A percentile compares a stretch with the other conserved stretches of the same genome.
Evolutionary conservation across 1,140 invertebrate genomes (phyloP).

Genomic region (Heliconius himera): DNA sequence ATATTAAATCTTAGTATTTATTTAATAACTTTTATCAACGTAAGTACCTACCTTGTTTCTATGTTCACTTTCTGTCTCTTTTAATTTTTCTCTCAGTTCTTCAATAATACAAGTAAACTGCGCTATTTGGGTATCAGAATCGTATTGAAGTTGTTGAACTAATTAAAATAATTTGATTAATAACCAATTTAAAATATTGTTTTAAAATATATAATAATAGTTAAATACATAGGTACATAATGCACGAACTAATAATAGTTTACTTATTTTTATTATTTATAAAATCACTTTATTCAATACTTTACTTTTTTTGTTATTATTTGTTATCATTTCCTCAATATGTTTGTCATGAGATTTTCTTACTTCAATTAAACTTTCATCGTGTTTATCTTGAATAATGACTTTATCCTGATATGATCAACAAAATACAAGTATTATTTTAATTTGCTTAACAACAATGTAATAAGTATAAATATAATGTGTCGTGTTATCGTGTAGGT

Average conservation of each 20-base stretch:
- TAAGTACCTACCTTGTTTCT: constrained; percentile 57
- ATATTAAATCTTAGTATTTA: too few relatives aligned
- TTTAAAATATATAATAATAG: background rate
- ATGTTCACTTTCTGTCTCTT: constrained; percentile 59
- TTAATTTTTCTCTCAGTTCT: constrained; percentile 62
- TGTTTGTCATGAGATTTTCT: constrained; percentile 54
- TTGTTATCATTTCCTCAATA: constrained; percentile 56
- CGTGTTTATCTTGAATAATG: constrained; percentile 50
- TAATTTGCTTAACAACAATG: constrained; percentile 2
- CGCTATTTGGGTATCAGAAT: constrained; percentile 67
- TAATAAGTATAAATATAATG: background rate
- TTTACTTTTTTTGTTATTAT: constrained; percentile 64
- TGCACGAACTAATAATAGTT: too few relatives aligned
- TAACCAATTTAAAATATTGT: background rate
- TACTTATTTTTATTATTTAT: background rate
- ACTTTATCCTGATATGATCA: constrained; percentile 58
- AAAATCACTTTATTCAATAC: background rate
- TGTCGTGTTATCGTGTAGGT: background rate
- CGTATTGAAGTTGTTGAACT: constrained; percentile 66
- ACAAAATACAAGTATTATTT: background rate
- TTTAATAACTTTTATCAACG: background rate
- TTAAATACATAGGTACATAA: background rate
- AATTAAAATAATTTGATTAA: background rate
- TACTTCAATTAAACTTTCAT: constrained; percentile 51
- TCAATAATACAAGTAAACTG: constrained; percentile 64